Evolutionary conservation across 2,888 invertebrate genomes (phyloP).

Genomic region (Meiosimyza platycephala): DNA sequence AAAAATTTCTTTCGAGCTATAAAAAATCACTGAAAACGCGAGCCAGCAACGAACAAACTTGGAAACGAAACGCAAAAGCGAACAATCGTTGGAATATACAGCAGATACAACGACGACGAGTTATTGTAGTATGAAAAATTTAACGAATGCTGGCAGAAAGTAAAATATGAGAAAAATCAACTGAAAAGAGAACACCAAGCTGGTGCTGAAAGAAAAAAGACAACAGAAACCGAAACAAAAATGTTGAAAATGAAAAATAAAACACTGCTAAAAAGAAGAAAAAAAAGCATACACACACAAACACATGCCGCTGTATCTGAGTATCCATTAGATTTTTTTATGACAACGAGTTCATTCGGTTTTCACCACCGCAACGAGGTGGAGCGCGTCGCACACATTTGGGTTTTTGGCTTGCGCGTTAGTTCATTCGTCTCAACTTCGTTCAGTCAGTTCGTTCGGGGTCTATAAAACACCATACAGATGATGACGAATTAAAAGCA

Average conservation of each 20-base stretch:
- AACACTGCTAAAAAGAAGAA: not conserved
- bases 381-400: slow-evolving; percentile 15
- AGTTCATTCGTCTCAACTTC: not conserved
- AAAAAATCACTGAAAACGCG: slow-evolving; percentile 12
- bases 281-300: slow-evolving; percentile 9
- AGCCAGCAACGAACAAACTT: slow-evolving; percentile 10
- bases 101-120: not conserved
- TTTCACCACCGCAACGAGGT: slow-evolving; percentile 38
- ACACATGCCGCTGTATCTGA: slow-evolving; percentile 12
- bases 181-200: not conserved
- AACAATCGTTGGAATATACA: slow-evolving; percentile 3
- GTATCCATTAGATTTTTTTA: slow-evolving; percentile 28
- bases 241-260: no score
- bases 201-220: not conserved
- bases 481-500: slow-evolving; percentile 15
- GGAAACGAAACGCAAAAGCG: slow-evolving; percentile 4
- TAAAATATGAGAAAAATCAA: not conserved
- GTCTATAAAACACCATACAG: slow-evolving; percentile 10
- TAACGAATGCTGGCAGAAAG: no score
- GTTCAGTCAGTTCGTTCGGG: slow-evolving; percentile 13
- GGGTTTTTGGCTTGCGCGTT: not conserved
- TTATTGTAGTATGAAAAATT: no score
- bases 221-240: slow-evolving; percentile 9
- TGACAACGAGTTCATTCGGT: slow-evolving; percentile 31
- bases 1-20: no score